Conservation (phyloP, 2,888 invertebrate genomes). For the Tortricodes alternella region DNA sequence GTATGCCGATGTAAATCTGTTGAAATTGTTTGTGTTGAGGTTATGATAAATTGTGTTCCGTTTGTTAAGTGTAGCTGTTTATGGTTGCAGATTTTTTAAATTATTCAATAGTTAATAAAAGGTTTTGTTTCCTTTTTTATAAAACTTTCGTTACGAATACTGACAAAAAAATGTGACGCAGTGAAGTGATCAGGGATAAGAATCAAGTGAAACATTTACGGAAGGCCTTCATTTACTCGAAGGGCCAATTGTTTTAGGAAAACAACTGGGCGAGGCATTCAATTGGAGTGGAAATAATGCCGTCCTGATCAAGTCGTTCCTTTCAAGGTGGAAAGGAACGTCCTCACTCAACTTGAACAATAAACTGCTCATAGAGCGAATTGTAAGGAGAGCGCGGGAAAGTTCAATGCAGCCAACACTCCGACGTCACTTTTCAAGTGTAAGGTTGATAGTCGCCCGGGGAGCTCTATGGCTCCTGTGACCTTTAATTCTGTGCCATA, state of each 20-base stretch:
- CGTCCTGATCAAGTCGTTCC: constrained; percentile 50
- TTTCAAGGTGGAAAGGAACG: constrained; percentile 56
- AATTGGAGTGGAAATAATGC: constrained; percentile 42
- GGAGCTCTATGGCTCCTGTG: constrained; percentile 48
- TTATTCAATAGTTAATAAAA: too few species aligned
- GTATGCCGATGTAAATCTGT: background rate
- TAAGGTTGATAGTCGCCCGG: constrained; percentile 48
- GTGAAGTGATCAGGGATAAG: too few species aligned
- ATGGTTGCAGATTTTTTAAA: background rate
- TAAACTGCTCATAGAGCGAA: constrained; percentile 58
- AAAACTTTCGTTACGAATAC: too few species aligned
- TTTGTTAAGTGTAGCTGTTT: background rate
- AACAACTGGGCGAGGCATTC: constrained; percentile 33
- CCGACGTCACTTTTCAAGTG: constrained; percentile 38
- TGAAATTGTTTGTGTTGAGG: background rate
- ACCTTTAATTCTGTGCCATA: constrained; percentile 54
- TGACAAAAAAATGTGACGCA: too few species aligned
- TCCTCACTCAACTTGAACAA: constrained; percentile 58
- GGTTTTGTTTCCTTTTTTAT: too few species aligned
- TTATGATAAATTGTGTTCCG: too few species aligned
- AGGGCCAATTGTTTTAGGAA: constrained; percentile 4
- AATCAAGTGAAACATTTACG: background rate
- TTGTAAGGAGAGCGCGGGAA: constrained; percentile 42
- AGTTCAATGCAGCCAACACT: constrained; percentile 41
- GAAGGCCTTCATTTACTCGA: background rate